phyloP scores from a whole-genome alignment of 2,113 vertebrate species.

The Peromyscus maniculatus region DNA sequence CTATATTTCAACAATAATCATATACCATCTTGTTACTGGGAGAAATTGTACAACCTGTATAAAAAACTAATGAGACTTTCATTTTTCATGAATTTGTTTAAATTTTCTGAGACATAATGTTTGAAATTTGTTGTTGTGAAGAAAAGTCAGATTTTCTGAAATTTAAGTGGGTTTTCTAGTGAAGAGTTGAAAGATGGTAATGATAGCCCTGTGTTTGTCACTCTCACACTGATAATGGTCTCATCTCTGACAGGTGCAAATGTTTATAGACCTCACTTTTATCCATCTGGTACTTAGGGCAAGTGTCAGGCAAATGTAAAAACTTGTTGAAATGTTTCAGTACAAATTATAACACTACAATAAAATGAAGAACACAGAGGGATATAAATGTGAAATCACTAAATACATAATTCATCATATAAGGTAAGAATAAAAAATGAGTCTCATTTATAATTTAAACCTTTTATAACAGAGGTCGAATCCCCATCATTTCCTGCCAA shows the following conservation, averaged over 20 bases:
- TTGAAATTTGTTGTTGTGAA: conserved; percentile 25
- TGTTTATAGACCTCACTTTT: background rate
- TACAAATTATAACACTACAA: background rate
- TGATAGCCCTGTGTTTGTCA: background rate
- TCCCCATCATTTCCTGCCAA: background rate
- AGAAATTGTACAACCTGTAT: background rate
- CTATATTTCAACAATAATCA: background rate
- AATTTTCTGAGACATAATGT: background rate
- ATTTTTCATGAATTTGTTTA: background rate
- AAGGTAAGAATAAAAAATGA: background rate
- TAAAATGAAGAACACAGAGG: background rate
- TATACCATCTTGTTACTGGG: background rate
- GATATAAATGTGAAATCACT: background rate
- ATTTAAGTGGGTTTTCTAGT: background rate
- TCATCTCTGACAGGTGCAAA: background rate
- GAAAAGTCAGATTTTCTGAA: background rate
- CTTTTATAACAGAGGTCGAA: background rate
- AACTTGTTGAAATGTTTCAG: conserved; percentile 27
- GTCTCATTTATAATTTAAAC: background rate
- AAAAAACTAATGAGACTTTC: background rate
- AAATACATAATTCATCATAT: background rate
- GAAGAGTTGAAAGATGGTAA: background rate
- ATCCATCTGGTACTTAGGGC: background rate
- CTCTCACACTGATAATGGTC: background rate
- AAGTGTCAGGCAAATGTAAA: background rate